phyloP scores from a whole-genome alignment of 2,797 vertebrate genomes.

The Caiman crocodilus region DNA sequence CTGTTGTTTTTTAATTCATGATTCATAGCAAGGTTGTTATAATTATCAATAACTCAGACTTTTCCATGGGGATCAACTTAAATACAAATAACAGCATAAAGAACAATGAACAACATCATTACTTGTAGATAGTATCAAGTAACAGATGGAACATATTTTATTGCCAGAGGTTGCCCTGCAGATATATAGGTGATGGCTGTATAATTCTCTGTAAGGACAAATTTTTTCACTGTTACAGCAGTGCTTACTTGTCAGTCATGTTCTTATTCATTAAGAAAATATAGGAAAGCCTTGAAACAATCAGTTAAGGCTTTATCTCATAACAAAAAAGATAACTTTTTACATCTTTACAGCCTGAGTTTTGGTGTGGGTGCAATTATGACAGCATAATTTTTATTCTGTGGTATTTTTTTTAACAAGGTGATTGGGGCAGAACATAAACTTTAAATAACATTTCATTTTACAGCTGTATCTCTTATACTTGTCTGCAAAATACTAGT shows the following conservation, averaged over 20 bases:
- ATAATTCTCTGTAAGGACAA: neutral
- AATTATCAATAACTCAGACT: neutral
- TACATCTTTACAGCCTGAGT: conserved; percentile 9
- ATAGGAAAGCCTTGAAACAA: neutral
- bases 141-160: conserved; percentile 30
- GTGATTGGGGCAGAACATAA: neutral
- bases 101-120: neutral
- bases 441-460: neutral
- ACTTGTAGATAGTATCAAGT: conserved; percentile 32
- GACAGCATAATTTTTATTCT: neutral
- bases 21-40: neutral
- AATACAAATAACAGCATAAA: conserved; percentile 10
- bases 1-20: neutral
- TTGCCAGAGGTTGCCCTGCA: neutral
- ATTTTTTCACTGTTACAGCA: neutral
- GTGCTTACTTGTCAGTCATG: neutral
- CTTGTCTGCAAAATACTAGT: neutral
- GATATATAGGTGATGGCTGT: neutral
- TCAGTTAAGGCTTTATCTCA: neutral
- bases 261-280: conserved; percentile 7
- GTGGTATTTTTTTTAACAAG: neutral
- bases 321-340: neutral
- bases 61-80: neutral
- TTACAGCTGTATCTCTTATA: neutral
- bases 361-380: neutral